Base-by-base conservation (phyloP, 2,888 invertebrate genomes). In the Nomada lathburiana region DNA sequence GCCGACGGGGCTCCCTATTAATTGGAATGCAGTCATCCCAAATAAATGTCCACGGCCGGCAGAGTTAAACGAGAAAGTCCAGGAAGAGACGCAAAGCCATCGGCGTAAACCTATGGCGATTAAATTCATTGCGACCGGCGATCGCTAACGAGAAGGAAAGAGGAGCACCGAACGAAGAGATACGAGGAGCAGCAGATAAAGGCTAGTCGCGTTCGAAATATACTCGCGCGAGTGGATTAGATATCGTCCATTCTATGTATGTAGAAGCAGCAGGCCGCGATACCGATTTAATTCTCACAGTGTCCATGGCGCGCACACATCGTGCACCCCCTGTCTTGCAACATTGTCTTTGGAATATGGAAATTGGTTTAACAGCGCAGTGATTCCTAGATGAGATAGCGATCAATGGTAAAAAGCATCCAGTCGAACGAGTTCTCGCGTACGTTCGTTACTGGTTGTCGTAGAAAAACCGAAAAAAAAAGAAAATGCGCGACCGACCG, bases 51-150 rank as follows among this genome's bases (percentile, higher is more conserved):
- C 70, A 44, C 60, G 63, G 60, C 63, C 2, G 59, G 70, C 74
- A 73, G 73, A 74, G 71, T 74, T 18, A 76, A 82, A 76, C 65
- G 71, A 64, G 62, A 47, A 29, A 47, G 42, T 13, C 50, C 29
- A 36, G 23, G 18, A 36, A 47, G 69, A 18, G 47, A 9, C 36
- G 50, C 42, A 36, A 36, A 44, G 7, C 53, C 26, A n/a, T 26
- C 52, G 26, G 53, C 64, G 68, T 55, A 70, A 73, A 55, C 57
- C 71, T 60, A 59, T 67, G 73, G 73, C 77, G 79, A 87, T 89
- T 83, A 88, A 90, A 91, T 91, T 90, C 90, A 91, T 90, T 89
- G 87, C 87, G 72, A 79, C 69, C 63, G 20, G 23, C 60, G 64
- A 29, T 52, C 73, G 74, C 81, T 88, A 87, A 87, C 83, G 86